These are phyloP conservation scores for Limulus polyphemus DNA, from an alignment of 2,888 invertebrate genomes.

Conservation along the genomic window DNA sequence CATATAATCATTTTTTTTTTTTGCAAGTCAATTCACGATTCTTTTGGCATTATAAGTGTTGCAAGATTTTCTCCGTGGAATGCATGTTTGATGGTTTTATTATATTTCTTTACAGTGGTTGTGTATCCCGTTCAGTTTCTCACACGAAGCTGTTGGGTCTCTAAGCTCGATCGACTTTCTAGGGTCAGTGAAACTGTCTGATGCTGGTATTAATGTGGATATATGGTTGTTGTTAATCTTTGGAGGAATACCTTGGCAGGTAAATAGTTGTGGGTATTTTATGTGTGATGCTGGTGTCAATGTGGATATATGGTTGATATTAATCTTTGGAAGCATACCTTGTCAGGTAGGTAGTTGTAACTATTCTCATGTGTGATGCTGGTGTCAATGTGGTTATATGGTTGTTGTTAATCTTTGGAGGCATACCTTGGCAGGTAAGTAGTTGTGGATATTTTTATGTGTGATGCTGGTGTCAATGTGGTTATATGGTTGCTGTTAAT, in stretches of 20 bases:
- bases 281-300: slow-evolving; percentile 46
- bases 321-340: slow-evolving; percentile 91
- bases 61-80: too few species aligned
- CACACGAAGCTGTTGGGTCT: slow-evolving; percentile 65
- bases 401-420: slow-evolving; percentile 78
- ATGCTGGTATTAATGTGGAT: slow-evolving; percentile 73
- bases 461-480: slow-evolving; percentile 49
- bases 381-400: slow-evolving; percentile 80
- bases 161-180: slow-evolving; percentile 75
- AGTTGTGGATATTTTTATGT: neutral
- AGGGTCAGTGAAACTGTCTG: slow-evolving; percentile 56
- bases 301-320: slow-evolving; percentile 70
- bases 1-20: too few species aligned
- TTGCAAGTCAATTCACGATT: too few species aligned
- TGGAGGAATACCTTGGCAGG: slow-evolving; percentile 97
- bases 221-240: slow-evolving; percentile 77
- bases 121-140: slow-evolving; percentile 92
- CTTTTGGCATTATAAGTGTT: too few species aligned
- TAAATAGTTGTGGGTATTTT: slow-evolving; percentile 32
- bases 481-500: slow-evolving; percentile 79
- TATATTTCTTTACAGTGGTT: slow-evolving; percentile 53
- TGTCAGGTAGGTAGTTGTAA: slow-evolving; percentile 55
- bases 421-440: slow-evolving; percentile 89
- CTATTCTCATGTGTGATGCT: slow-evolving; percentile 42
- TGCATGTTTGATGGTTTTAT: too few species aligned